Base-by-base conservation (phyloP, 2,888 invertebrate species). In the Tachina lurida region DNA sequence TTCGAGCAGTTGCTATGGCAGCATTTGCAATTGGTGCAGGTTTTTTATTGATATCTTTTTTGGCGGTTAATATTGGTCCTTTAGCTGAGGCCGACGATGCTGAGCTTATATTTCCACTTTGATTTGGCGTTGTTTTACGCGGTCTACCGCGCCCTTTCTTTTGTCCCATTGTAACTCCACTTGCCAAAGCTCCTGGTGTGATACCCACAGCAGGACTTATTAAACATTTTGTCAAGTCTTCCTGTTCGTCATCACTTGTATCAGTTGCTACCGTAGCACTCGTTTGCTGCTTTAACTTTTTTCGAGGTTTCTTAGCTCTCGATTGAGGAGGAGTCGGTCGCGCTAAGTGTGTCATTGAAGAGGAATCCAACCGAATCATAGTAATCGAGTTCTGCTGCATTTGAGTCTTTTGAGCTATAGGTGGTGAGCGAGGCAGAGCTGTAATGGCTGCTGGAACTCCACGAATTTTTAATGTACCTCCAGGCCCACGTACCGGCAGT, bases 141-240 rank as follows among this genome's bases (percentile, higher is more conserved):
- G 93, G 94, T 73, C 93, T 91, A 45, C 93, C 93, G 39, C 93
- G 93, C 39, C 92, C 92, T 88, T 93, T 92, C 76, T 93, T 93
- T 5, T 89, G 87, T 17, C 88, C 87, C 8, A 88, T 85, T 0
- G 89, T 63, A 2, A 86, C 54, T 2, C 77, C 85, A 56, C 60
- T 31, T 78, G 77, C 9, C 3, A 88, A 49, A 12, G 19, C 76
- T 54, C 74, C 58, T 1, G 65, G 45, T 43, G 79, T 54, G n/a
- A n/a, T 31, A 47, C 41, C 31, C 3, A 79, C 68, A 54, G 62
- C 58, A 10, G 88, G 88, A 39, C 86, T 87, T 10, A 84, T 84
- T 71, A 86, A 85, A 10, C 86, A 79, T 76, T 86, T 86, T n/a
- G 79, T 73, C 41, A 73, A 31, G 31, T 87, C 89, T 22, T 91